These are phyloP conservation scores for Clarias macrocephalus DNA, from an alignment of 2,113 vertebrate genomes.

Conservation along the genomic window DNA sequence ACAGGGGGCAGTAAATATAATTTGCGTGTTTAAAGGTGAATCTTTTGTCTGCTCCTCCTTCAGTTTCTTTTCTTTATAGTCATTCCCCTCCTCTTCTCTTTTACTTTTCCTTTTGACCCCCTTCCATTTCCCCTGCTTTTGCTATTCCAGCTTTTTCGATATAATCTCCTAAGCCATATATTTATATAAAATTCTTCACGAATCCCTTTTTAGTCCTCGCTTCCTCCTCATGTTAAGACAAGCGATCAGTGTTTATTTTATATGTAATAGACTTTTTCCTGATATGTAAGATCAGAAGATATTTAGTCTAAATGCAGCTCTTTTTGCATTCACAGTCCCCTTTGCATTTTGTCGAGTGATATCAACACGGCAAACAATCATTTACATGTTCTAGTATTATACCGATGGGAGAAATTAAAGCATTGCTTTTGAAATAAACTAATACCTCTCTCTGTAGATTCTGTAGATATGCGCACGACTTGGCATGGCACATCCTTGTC, in stretches of 20 bases:
- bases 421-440: conserved; percentile 8
- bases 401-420: neutral
- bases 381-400: neutral
- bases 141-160: neutral
- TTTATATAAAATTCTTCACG: neutral
- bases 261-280: neutral
- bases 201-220: neutral
- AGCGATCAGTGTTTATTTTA: conserved; percentile 7
- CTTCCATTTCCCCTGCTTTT: neutral
- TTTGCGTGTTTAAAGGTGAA: conserved; percentile 32
- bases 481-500: conserved; percentile 26
- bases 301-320: neutral
- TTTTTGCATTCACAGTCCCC: neutral
- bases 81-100: neutral
- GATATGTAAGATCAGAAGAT: conserved; percentile 10
- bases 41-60: conserved; percentile 1
- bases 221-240: neutral
- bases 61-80: neutral
- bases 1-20: conserved; percentile 43
- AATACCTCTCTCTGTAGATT: neutral
- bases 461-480: neutral
- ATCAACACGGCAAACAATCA: conserved; percentile 10
- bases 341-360: neutral
- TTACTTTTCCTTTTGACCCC: neutral
- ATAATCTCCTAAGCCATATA: conserved; percentile 4